A percentile compares a stretch with the other conserved stretches of the same genome.
Evolutionary conservation across 2,797 vertebrate species (phyloP).

Genomic region (Helicolenus hilgendorfi): DNA sequence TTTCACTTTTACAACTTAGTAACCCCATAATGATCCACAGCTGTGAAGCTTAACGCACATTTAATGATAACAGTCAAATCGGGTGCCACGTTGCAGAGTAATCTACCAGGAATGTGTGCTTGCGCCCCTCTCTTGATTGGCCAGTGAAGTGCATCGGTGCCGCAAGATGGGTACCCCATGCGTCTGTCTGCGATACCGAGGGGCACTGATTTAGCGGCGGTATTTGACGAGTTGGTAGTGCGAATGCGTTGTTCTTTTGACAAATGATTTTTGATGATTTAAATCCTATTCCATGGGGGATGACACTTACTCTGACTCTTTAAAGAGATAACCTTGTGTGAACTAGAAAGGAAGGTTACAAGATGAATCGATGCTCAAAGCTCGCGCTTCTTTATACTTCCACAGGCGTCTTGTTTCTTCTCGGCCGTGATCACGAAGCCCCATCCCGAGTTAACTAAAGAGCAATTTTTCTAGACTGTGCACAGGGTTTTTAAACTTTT

Average conservation of each 20-base stretch:
- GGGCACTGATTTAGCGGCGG: rapidly evolving
- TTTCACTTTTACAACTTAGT: too few relatives aligned
- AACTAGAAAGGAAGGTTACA: neutral
- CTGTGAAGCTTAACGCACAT: too few relatives aligned
- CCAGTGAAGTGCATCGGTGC: neutral
- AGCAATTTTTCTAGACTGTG: neutral
- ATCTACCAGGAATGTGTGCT: neutral
- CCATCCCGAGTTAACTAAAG: neutral
- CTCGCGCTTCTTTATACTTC: neutral
- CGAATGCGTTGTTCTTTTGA: neutral
- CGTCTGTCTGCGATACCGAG: too few relatives aligned
- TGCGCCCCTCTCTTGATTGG: neutral
- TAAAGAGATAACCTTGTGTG: neutral
- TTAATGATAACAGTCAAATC: too few relatives aligned
- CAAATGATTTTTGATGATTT: neutral
- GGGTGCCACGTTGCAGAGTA: too few relatives aligned
- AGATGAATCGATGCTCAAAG: neutral
- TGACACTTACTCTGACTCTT: neutral
- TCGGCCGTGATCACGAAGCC: neutral
- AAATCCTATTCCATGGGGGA: neutral
- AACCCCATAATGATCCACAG: too few relatives aligned
- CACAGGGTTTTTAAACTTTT: neutral
- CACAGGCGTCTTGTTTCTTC: neutral
- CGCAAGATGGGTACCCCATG: too few relatives aligned
- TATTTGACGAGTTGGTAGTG: too few relatives aligned